Evolutionary conservation across 1,140 invertebrate genomes (phyloP).

Genomic region (Achroia grisella): DNA sequence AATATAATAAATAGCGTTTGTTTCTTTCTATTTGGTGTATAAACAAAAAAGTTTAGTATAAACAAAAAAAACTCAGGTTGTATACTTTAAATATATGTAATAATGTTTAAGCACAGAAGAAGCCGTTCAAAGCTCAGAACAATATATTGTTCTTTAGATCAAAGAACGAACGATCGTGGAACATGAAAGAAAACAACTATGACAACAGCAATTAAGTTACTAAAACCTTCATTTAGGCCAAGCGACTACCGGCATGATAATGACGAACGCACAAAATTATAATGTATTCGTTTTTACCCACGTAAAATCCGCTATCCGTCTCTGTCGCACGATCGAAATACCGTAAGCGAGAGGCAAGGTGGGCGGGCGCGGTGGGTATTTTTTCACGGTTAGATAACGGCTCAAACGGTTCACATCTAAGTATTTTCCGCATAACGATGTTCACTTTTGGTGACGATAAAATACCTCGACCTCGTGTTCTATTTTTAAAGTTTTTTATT

Average conservation of each 20-base stretch:
- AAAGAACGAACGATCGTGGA: no score
- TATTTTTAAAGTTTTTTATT: no score
- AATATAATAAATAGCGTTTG: no score
- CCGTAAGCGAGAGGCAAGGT: constrained; percentile 14
- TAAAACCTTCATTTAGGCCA: constrained; percentile 22
- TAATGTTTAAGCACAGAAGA: no score
- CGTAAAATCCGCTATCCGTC: constrained; percentile 1
- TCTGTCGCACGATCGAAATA: constrained; percentile 19
- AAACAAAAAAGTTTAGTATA: no score
- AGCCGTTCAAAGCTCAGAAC: no score
- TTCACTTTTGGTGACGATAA: constrained; percentile 14
- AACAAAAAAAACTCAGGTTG: no score
- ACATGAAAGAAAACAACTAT: neutral
- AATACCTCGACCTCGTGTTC: neutral
- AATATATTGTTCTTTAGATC: no score
- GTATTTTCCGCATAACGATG: constrained; percentile 11
- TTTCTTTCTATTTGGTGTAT: no score
- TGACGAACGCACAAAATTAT: constrained; percentile 4
- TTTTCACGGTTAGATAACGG: constrained; percentile 24
- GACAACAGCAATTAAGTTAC: constrained; percentile 9
- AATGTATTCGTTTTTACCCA: constrained; percentile 2
- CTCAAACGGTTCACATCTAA: constrained; percentile 14
- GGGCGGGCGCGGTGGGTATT: constrained; percentile 6
- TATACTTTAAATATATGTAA: no score
- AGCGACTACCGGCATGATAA: neutral